phyloP scores from a whole-genome alignment of 2,797 vertebrate species.

The Chaetodon trifasciatus region DNA sequence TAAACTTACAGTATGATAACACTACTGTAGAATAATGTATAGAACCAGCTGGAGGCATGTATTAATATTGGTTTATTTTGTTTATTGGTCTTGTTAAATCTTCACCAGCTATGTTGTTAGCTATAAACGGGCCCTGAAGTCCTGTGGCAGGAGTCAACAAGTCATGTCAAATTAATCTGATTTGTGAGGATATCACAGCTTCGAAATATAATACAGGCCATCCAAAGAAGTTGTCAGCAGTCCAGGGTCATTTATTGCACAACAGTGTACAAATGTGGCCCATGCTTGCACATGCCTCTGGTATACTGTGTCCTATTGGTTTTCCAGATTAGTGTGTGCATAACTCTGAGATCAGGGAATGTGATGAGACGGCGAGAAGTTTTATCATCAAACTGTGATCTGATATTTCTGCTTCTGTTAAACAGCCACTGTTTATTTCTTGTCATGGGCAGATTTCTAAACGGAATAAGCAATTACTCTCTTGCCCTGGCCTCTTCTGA shows the following conservation, averaged over 20 bases:
- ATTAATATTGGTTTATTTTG: not conserved
- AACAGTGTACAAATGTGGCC: conserved; percentile 18
- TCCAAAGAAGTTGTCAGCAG: conserved; percentile 43
- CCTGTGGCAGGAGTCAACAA: conserved; percentile 16
- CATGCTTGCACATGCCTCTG: conserved; percentile 32
- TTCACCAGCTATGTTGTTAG: conserved; percentile 3
- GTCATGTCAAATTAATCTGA: conserved; percentile 50
- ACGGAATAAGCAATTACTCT: not conserved
- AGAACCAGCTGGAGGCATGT: not conserved
- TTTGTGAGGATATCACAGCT: conserved; percentile 48
- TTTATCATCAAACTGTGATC: conserved; percentile 20
- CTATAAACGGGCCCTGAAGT: conserved; percentile 39
- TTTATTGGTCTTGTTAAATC: conserved; percentile 16
- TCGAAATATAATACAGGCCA: conserved; percentile 51
- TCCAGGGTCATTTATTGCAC: conserved; percentile 50
- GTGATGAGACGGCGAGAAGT: conserved; percentile 9
- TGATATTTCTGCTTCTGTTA: conserved; percentile 1
- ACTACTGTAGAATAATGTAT: not conserved
- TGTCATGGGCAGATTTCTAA: not conserved
- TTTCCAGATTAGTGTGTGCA: conserved; percentile 61
- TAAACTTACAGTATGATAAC: not conserved
- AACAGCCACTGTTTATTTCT: conserved; percentile 3
- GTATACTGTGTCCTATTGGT: conserved; percentile 57
- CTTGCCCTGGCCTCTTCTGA: not conserved
- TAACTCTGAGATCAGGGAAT: conserved; percentile 37